These are phyloP conservation scores for Bolinopsis microptera DNA, from an alignment of 37 sponge, comb jelly and placozoan species.

Conservation along the genomic window DNA sequence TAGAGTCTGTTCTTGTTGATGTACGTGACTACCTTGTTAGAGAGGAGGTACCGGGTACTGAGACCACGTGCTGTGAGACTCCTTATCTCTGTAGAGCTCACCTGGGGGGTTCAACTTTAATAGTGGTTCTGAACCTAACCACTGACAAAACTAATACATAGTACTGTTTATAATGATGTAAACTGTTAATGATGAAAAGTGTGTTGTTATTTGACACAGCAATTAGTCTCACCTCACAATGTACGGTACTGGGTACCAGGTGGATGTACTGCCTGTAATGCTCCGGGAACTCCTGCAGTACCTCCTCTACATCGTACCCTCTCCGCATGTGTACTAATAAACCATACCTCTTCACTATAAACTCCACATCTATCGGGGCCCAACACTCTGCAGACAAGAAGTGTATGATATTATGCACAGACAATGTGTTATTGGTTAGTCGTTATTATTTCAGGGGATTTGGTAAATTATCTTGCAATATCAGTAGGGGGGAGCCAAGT, in stretches of 20 bases:
- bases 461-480: no score
- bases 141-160: no score
- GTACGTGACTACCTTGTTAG: neutral
- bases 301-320: neutral
- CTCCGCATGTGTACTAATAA: neutral
- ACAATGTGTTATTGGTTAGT: no score
- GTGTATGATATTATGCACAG: no score
- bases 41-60: conserved; percentile 2
- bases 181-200: no score
- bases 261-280: neutral
- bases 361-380: conserved; percentile 4
- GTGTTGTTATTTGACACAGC: no score
- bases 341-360: neutral
- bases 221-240: conserved; percentile 28
- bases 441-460: no score
- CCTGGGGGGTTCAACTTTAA: no score
- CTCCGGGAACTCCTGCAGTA: neutral
- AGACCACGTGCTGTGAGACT: neutral
- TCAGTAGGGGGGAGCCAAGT: no score
- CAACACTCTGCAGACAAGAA: conserved; percentile 11
- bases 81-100: neutral
- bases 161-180: no score
- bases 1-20: neutral
- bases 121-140: no score
- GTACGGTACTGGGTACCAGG: neutral